A percentile compares a stretch with the other conserved stretches of the same genome.
phyloP scores from a whole-genome alignment of 2,113 vertebrate genomes.

The Ochotona curzoniae region DNA sequence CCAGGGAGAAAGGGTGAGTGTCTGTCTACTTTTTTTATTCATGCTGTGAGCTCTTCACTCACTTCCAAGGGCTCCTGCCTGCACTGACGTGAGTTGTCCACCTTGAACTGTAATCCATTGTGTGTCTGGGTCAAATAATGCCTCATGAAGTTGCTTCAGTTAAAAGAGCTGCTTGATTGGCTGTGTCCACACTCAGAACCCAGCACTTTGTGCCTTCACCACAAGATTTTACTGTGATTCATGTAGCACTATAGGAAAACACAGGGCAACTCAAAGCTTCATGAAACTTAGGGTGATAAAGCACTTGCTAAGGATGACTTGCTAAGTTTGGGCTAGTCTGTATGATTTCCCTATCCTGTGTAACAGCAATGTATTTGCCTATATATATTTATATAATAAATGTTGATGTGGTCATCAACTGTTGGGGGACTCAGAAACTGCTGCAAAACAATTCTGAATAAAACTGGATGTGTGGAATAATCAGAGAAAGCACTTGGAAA shows the following conservation, averaged over 20 bases:
- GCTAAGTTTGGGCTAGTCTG: no score
- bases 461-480: not conserved
- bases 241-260: not conserved
- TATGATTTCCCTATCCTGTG: not conserved
- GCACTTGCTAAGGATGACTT: not conserved
- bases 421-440: not conserved
- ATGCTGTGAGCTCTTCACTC: not conserved
- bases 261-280: not conserved
- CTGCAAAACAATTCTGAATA: constrained; percentile 1
- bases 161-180: not conserved
- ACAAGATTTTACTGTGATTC: not conserved
- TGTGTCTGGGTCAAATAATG: not conserved
- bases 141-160: not conserved
- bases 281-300: constrained; percentile 11
- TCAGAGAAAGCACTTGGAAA: not conserved
- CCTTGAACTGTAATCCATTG: not conserved
- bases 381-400: not conserved
- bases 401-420: not conserved
- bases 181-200: not conserved
- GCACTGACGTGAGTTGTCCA: not conserved
- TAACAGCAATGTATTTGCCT: not conserved
- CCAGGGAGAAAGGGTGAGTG: not conserved
- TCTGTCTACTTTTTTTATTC: not conserved
- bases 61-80: not conserved
- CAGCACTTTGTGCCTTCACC: not conserved